Evolutionary conservation across 2,888 invertebrate genomes (phyloP), one percentile per base, ranked within the genome.

Genomic region (Eurois occulta): DNA sequence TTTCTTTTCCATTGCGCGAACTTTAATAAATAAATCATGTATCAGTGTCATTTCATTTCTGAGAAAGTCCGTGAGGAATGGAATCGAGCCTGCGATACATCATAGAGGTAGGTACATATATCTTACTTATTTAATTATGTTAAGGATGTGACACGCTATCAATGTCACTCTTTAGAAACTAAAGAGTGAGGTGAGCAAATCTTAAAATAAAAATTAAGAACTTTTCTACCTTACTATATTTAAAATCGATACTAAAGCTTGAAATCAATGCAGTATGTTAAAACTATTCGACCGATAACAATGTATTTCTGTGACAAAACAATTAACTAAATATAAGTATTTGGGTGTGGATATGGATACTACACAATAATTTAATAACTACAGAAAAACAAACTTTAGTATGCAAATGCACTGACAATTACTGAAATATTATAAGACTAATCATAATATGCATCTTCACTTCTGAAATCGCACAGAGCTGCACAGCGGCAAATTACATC

Each of bases 401-500:
- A 41, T 41, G 3, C 67, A 41, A 24, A 66, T 28, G 21, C 16
- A 11, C 21, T 5, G n/a, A 0, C 11, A 62, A 80, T 28, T 35
- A 67, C 52, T 46, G 78, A 55, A 55, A 55, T 35, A 38, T 35
- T 32, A 74, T 18, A 65, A 65, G 32, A 21, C 18, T 52, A 52
- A 52, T n/a, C 18, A 77, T 16, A 41, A 48, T 64, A 32, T 48
- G 35, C 69, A 67, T 35, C 24, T 43, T 16, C 38, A 43, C 35
- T 32, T 16, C 58, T 28, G 18, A 52, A 24, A 38, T 52, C n/a
- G 24, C 24, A 64, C 32, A 48, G 46, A 68, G 71, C 52, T 75
- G 64, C 65, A 41, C 43, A 78, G 62, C 52, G 81, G 73, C 87
- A 89, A 93, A 92, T 92, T 89, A 90, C 89, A 90, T 86, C 91